Conservation (phyloP, 2,797 vertebrate species). For the Euphonia xanthogaster region DNA sequence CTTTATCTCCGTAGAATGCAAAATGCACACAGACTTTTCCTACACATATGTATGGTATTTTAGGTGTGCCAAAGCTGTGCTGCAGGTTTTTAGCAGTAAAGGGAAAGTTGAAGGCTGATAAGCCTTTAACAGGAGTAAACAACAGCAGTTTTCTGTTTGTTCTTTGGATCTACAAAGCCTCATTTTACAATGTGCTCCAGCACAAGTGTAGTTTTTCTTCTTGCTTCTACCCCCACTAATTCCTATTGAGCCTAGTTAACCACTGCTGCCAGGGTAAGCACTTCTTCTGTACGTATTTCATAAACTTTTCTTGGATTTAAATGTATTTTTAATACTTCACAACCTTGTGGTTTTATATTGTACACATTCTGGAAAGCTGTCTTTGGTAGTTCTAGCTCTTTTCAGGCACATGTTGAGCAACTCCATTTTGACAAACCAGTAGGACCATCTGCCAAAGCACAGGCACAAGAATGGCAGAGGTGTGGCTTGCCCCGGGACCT, state of each 20-base stretch:
- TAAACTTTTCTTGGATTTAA: background rate
- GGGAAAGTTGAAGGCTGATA: background rate
- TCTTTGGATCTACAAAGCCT: background rate
- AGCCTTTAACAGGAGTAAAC: background rate
- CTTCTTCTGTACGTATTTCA: background rate
- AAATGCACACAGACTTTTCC: background rate
- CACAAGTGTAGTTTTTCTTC: background rate
- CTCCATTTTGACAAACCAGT: background rate
- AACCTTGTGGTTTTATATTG: rapidly evolving
- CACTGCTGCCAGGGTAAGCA: background rate
- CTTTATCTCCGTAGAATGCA: background rate
- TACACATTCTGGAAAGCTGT: background rate
- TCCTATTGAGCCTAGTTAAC: background rate
- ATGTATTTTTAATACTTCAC: background rate
- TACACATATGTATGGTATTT: background rate
- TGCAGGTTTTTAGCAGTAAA: background rate
- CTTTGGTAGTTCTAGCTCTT: background rate
- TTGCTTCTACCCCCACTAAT: background rate
- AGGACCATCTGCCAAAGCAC: background rate
- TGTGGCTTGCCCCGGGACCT: background rate
- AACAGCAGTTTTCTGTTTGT: background rate
- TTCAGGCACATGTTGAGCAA: background rate
- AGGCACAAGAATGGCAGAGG: background rate
- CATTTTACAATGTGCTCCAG: background rate
- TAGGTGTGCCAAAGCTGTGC: background rate